Base-by-base conservation (phyloP, 2,888 invertebrate species). In the Sisyra terminalis region DNA sequence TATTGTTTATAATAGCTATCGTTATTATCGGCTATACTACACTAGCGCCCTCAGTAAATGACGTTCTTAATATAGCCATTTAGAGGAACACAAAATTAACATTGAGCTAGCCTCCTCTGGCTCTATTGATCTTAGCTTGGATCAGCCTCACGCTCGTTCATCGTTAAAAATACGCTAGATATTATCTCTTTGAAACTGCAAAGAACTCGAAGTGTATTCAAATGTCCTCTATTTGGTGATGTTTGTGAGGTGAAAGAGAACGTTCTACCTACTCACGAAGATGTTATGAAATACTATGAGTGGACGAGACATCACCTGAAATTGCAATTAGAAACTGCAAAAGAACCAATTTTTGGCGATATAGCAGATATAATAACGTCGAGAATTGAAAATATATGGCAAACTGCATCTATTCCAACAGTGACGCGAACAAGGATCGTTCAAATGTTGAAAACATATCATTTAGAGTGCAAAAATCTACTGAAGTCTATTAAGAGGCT, bases 271-370 rank as follows among this genome's bases (percentile, higher is more conserved):
- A 42, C 36, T 24, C 36, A 42, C 36, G 36, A 42, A 42, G 42
- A 42, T 17, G 35, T 42, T 9, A 42, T 42, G 42, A 42, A 42
- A 29, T 42, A 36, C 18, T 42, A 42, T 42, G 42, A 42, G 15
- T 38, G 42, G 42, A 42, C n/a, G 36, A 15, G 34, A 16, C 42
- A 42, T 29, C 35, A 37, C 3, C 16, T 42, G 7, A 42, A 32
- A 16, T 24, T 24, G 24, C 16, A 36, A 14, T 16, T 10, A 10
- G 15, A 36, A 36, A 14, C 37, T 36, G 17, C 15, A 14, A 36
- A 36, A 36, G 37, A n/a, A 17, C 37, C 37, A 36, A 36, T 17
- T 10, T 36, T 16, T 36, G 17, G 17, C 10, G 14, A 36, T 7
- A 36, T 36, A 36, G 37, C 15, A 17, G 15, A 36, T 14, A 36